A percentile compares a stretch with the other conserved stretches of the same genome.
Evolutionary conservation across 2,888 invertebrate genomes (phyloP).

Genomic region (Cheilosia grossa): DNA sequence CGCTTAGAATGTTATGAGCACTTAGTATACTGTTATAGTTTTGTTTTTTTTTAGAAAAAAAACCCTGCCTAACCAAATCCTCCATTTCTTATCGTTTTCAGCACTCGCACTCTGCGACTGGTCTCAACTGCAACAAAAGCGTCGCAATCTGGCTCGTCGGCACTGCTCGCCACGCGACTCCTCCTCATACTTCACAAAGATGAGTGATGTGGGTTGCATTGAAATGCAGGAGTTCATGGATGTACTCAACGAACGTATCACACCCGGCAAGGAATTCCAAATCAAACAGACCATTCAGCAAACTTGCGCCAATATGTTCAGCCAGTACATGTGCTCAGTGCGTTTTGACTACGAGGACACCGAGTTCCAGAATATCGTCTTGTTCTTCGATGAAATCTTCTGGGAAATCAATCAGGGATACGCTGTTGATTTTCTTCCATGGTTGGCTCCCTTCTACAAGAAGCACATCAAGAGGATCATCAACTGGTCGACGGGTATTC

Average conservation of each 20-base stretch:
- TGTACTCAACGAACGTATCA: constrained; percentile 84
- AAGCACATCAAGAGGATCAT: constrained; percentile 88
- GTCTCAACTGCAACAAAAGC: constrained; percentile 91
- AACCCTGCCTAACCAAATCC: neutral
- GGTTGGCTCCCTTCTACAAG: constrained; percentile 89
- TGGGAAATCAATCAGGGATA: constrained; percentile 96
- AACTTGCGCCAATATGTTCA: constrained; percentile 93
- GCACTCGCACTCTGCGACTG: constrained; percentile 94
- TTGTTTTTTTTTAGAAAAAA: too few relatives aligned
- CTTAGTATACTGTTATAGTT: too few relatives aligned
- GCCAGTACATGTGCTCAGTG: constrained; percentile 93
- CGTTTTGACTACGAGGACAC: constrained; percentile 88
- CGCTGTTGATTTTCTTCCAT: constrained; percentile 93
- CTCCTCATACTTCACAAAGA: constrained; percentile 88
- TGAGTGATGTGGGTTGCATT: constrained; percentile 88
- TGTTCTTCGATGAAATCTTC: constrained; percentile 93
- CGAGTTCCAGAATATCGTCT: constrained; percentile 88
- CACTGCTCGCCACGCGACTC: constrained; percentile 92
- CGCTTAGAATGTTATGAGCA: too few relatives aligned
- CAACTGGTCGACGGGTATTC: constrained; percentile 88
- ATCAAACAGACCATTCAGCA: constrained; percentile 89
- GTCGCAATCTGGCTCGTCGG: constrained; percentile 90
- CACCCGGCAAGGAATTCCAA: constrained; percentile 83
- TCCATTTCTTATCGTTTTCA: constrained; percentile 83
- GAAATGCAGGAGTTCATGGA: constrained; percentile 87